Evolutionary conservation across 2,888 invertebrate genomes (phyloP), one percentile per base, ranked within the genome.

Genomic region (Crioceris asparagi): DNA sequence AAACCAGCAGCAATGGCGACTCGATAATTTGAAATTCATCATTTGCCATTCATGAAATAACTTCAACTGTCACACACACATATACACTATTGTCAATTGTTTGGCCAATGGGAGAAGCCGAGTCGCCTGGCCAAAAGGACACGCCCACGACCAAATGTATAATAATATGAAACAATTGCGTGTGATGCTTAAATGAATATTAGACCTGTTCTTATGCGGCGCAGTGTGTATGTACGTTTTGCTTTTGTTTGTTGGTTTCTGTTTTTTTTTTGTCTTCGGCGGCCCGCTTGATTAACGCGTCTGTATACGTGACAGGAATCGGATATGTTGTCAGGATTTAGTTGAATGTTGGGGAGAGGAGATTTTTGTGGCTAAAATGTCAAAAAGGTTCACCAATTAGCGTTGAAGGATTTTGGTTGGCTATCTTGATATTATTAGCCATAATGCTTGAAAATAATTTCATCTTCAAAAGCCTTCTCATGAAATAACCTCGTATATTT

Each of bases 111-210:
- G 42, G 47, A 46, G 44, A 46, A 44, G 39, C 33, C 38, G 30
- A 23, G 36, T 17, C 40, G 38, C 54, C n/a, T n/a, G n/a, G n/a
- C n/a, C n/a, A n/a, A n/a, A n/a, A n/a, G n/a, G n/a, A n/a, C 57
- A 55, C 56, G 55, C 56, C 57, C 48, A 41, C 51, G 37, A 37
- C 50, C 54, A 53, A 57, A 54, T n/a, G n/a, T n/a, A n/a, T n/a
- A n/a, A n/a, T n/a, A n/a, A n/a, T 54, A 50, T 48, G 51, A 52
- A 53, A 57, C 55, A 55, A 56, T 55, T 54, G 55, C 50, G 48
- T 52, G n/a, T n/a, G n/a, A n/a, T n/a, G 51, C 44, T 46, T 46
- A 47, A 46, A 46, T 46, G 45, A 43, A 45, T 44, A 44, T 46
- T 44, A 43, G 46, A 37, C 44, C 43, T 39, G 46, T 46, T 48